A percentile compares a stretch with the other conserved stretches of the same genome.
Conservation (phyloP, 1,140 invertebrate species). For the Paralvinella palmiformis region DNA sequence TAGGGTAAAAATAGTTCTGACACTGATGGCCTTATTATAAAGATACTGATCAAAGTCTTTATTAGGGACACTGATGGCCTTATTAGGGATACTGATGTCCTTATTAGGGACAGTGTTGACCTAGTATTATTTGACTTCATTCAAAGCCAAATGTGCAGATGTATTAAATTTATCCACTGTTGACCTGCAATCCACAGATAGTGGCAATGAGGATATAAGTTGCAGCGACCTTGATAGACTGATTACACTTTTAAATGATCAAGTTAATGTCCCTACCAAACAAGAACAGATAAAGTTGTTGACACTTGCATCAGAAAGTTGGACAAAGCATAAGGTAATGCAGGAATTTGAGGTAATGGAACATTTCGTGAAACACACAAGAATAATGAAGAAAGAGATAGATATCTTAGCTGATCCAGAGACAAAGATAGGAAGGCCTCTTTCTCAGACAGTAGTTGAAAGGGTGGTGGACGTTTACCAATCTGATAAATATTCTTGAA, state of each 20-base stretch:
- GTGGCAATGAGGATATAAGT: no score
- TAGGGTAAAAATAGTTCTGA: no score
- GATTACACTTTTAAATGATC: no score
- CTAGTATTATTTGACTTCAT: no score
- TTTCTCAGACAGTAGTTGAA: not conserved
- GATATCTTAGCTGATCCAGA: not conserved
- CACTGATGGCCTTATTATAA: no score
- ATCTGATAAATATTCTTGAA: not conserved
- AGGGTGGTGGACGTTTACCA: no score
- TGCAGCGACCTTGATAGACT: not conserved
- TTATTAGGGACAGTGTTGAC: no score
- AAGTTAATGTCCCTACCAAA: no score
- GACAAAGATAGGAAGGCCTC: not conserved
- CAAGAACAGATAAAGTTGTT: not conserved
- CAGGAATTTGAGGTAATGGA: not conserved
- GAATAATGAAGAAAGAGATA: not conserved
- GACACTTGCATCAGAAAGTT: not conserved
- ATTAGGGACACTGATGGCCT: no score
- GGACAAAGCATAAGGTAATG: slow-evolving; percentile 1
- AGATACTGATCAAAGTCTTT: no score
- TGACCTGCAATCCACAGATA: not conserved
- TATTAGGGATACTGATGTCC: no score
- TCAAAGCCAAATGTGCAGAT: not conserved
- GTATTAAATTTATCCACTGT: not conserved
- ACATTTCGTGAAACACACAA: not conserved